phyloP scores from a whole-genome alignment of 2,797 vertebrate genomes.

The Melopsittacus undulatus region DNA sequence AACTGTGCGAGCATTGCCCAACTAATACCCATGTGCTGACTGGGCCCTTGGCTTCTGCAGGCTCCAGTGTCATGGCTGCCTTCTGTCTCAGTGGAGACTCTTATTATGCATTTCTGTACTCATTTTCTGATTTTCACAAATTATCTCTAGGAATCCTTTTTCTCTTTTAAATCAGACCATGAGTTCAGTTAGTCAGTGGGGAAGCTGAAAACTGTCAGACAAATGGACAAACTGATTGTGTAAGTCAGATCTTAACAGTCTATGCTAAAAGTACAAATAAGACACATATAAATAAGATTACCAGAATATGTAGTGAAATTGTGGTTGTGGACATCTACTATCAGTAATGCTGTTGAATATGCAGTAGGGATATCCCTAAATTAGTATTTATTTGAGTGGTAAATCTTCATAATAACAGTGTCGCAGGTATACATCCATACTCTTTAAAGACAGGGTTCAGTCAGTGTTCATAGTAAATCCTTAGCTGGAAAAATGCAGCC shows the following conservation, averaged over 20 bases:
- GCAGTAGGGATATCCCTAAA: background rate
- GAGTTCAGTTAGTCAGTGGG: background rate
- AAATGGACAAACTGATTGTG: background rate
- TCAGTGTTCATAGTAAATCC: background rate
- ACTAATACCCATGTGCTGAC: background rate
- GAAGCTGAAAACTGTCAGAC: background rate
- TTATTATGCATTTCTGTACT: background rate
- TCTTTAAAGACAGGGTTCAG: background rate
- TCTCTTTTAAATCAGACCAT: background rate
- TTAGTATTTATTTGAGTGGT: background rate
- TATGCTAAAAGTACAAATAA: background rate
- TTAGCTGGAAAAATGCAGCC: background rate
- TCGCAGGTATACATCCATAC: background rate
- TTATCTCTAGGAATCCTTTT: background rate
- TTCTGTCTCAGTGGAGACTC: background rate
- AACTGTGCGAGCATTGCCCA: background rate
- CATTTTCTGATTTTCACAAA: background rate
- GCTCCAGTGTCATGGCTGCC: background rate
- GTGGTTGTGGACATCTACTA: background rate
- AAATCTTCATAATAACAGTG: background rate
- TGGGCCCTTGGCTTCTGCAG: background rate
- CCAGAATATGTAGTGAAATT: background rate
- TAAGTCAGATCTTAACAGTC: background rate
- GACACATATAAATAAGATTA: background rate
- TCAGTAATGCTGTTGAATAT: background rate